Evolutionary conservation across 2,888 invertebrate genomes (phyloP), one percentile per base, ranked within the genome.

Genomic region (Saturnia pavonia): DNA sequence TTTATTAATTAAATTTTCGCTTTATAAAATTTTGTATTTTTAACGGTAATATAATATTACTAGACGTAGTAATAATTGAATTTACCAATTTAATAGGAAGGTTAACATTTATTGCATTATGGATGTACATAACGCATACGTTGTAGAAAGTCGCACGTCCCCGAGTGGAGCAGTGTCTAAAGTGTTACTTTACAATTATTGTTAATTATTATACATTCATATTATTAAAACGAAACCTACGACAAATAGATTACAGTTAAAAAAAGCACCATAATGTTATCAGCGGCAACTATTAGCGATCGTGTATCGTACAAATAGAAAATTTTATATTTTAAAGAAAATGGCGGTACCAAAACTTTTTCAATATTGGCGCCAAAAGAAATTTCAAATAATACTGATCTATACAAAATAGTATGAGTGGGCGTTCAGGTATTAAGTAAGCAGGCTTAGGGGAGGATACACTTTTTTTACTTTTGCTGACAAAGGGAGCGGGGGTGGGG

Each of bases 1-100:
- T 48, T 19, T 48, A 19, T 4, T 34, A 34, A 34, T 34, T 34
- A 1, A 25, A 60, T 25, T n/a, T 60, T 25, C 14, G 3, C 27
- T 25, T 60, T 6, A 27, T 27, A 27, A 27, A 60, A 14, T 1
- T 60, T 27, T 14, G 4, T 19, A 19, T 27, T 60, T 60, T 60
- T 57, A 27, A 27, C 12, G 57, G 57, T 60, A 60, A 65, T 65
- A 40, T 19, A 40, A 65, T 40, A 40, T 65, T 65, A 65, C 65
- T 65, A 65, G n/a, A 9, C 19, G 40, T 65, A 65, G 65, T 65
- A 65, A 65, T 40, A 40, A n/a, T 65, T 65, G 40, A 40, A n/a
- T 34, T 65, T 65, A 65, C 65, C 65, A 57, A 51, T 0, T 51
- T 25, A 1, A 60, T 6, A 14, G 1, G 9, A 8, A 12, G 19